Evolutionary conservation across 2,113 vertebrate genomes (phyloP).

Genomic region (Heterotis niloticus): DNA sequence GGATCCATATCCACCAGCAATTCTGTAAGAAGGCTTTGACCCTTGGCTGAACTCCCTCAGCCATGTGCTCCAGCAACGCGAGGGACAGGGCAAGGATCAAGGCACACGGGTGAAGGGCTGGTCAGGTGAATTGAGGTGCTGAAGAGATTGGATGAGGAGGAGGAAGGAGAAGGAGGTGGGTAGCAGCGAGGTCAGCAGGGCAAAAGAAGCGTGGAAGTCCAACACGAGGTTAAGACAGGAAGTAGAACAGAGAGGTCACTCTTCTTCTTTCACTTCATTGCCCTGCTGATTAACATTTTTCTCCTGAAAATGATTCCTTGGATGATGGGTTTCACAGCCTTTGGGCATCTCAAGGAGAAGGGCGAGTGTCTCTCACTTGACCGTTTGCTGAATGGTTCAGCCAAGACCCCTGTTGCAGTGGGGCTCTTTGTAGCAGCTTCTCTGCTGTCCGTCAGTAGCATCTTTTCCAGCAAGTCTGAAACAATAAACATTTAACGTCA

Average conservation of each 20-base stretch:
- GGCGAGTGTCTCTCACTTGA: conserved; percentile 25
- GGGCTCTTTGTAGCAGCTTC: too few relatives aligned
- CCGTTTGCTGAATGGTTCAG: conserved; percentile 10
- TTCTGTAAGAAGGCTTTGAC: conserved; percentile 66
- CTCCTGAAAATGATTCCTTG: background rate
- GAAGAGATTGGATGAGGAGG: background rate
- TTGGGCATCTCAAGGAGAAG: background rate
- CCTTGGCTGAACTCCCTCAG: conserved; percentile 60
- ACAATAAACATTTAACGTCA: too few relatives aligned
- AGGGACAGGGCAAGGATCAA: conserved; percentile 27
- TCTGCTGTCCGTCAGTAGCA: too few relatives aligned
- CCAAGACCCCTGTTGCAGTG: too few relatives aligned
- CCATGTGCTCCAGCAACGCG: conserved; percentile 48
- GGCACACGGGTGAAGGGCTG: conserved; percentile 10
- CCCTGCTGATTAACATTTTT: background rate
- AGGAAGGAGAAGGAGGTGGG: background rate
- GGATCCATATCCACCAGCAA: conserved; percentile 60
- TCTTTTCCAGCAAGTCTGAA: too few relatives aligned
- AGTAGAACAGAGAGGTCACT: background rate
- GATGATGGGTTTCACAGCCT: too few relatives aligned
- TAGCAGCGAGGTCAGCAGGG: background rate
- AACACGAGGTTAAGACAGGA: background rate
- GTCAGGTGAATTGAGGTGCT: background rate
- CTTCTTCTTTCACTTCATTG: background rate
- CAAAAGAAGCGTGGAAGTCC: background rate